Evolutionary conservation across 2,113 vertebrate genomes (phyloP), one percentile per base, ranked within the genome.

Genomic region (Pelmatolapia mariae): DNA sequence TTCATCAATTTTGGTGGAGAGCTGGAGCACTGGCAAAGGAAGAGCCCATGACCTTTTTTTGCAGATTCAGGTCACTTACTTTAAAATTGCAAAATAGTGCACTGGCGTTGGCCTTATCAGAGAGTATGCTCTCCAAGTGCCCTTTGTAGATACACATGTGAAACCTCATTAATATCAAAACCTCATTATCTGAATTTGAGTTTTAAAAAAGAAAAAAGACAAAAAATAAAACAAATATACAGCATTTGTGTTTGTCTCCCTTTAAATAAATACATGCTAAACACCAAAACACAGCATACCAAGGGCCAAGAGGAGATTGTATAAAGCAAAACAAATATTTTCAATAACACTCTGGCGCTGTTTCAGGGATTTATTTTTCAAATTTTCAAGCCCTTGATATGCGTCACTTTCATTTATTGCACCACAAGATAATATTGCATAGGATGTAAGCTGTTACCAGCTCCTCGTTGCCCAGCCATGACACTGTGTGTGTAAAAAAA

Each of bases 371-470:
- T 80, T 61, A 50, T 71, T 63, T 45, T 78, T 33, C 11, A 7
- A 71, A 83, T 80, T 66, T 92, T 87, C 59, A 93, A 93, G 91
- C 84, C 93, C 88, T 92, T 90, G 79, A 91, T 82, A 89, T 89
- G 91, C 68, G 38, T 85, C 86, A 54, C 31, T 90, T 92, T 93
- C 50, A 82, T 68, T 90, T 96, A 97, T 96, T 96, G 96, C 96
- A 96, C 94, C 94, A 93, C 68, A 89, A 93, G 90, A 93, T 94
- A 89, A 96, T 96, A 96, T 97, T 97, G 96, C 96, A 96, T 97
- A 96, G 96, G 93, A 95, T 95, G 90, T 94, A 96, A 93, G 94
- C 96, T 96, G 96, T 82, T 92, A 91, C 91, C 95, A 96, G 96
- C 95, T 91, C 95, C 95, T 95, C 86, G 81, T 92, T 95, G 95